Conservation (phyloP, 2,113 vertebrate genomes). For the Cervus canadensis region DNA sequence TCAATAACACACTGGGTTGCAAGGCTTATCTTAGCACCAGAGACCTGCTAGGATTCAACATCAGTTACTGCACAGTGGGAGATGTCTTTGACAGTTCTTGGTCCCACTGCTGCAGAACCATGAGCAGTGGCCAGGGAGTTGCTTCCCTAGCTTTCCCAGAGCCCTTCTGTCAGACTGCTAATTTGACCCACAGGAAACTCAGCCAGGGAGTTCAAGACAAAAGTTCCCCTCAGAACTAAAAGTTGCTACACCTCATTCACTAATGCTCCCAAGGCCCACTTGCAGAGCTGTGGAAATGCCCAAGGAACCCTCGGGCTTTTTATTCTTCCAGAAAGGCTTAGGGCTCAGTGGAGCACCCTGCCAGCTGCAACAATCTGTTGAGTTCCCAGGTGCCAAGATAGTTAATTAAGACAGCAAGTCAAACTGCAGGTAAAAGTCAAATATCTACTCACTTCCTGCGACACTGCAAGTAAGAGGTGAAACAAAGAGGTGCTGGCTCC, state of each 20-base stretch:
- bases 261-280: background rate
- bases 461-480: background rate
- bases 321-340: background rate
- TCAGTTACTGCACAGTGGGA: background rate
- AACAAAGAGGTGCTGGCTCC: background rate
- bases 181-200: background rate
- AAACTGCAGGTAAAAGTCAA: background rate
- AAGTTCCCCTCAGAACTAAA: background rate
- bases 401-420: background rate
- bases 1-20: rapidly evolving
- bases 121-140: background rate
- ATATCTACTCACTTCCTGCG: background rate
- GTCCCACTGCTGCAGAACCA: background rate
- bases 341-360: background rate
- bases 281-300: background rate
- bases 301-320: background rate
- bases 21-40: background rate
- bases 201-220: background rate
- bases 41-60: background rate
- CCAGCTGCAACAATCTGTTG: background rate
- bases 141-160: background rate
- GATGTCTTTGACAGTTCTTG: background rate
- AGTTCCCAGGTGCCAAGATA: background rate
- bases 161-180: background rate
- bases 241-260: background rate